Evolutionary conservation across 1,140 invertebrate species (phyloP).

Genomic region (Drosophila oshimai): DNA sequence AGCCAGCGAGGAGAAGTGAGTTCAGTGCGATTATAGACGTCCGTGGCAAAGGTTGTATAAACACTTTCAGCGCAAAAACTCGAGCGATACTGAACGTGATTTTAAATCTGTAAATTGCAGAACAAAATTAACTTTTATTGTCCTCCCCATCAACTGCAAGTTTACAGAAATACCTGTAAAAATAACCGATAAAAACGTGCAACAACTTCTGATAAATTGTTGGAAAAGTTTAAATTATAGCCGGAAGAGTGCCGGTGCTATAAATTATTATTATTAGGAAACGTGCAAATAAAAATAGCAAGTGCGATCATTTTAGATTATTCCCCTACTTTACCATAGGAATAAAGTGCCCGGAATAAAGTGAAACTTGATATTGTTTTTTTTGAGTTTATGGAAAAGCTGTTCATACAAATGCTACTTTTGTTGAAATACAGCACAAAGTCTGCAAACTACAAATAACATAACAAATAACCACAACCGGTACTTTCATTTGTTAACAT

Average conservation of each 20-base stretch:
- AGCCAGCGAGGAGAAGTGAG: background rate
- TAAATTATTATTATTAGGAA: background rate
- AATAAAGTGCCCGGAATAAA: background rate
- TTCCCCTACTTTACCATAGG: too few species aligned
- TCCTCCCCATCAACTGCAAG: too few species aligned
- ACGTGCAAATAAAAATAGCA: background rate
- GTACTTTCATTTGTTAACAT: too few species aligned
- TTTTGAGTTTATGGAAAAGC: too few species aligned
- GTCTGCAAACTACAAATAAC: too few species aligned
- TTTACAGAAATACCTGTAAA: too few species aligned
- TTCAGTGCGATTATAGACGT: constrained; percentile 46
- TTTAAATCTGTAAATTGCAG: background rate
- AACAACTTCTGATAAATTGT: background rate
- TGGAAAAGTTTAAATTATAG: background rate
- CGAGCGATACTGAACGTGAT: background rate
- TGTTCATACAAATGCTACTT: too few species aligned
- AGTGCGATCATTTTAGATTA: background rate
- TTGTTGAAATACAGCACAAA: too few species aligned
- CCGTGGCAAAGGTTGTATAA: constrained; percentile 41
- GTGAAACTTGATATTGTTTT: background rate
- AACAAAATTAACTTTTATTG: constrained; percentile 1
- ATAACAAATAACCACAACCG: too few species aligned
- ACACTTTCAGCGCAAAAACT: background rate
- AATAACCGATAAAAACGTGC: background rate
- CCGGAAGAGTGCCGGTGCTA: background rate